A percentile compares a stretch with the other conserved stretches of the same genome.
Evolutionary conservation across 2,888 invertebrate genomes (phyloP).

Genomic region (Aphidoletes aphidimyza): DNA sequence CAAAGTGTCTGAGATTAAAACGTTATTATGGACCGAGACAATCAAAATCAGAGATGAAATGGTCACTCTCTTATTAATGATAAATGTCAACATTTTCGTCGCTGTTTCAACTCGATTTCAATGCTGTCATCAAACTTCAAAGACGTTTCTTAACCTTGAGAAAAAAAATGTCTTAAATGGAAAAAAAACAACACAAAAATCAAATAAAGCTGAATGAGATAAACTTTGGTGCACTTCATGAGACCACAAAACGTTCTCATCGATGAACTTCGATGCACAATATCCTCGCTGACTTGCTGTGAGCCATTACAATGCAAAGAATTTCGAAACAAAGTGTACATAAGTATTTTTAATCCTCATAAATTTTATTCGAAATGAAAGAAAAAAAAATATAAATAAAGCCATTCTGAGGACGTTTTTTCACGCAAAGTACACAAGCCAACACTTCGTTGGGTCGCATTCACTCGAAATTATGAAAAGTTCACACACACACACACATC

Average conservation of each 20-base stretch:
- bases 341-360: slow-evolving; percentile 52
- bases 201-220: not conserved
- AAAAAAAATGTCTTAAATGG: not conserved
- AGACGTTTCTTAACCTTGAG: not conserved
- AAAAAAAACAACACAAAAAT: too few species aligned
- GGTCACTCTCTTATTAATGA: slow-evolving; percentile 45
- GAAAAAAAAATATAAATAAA: slow-evolving; percentile 39
- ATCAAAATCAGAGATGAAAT: not conserved
- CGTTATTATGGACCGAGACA: not conserved
- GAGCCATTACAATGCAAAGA: not conserved
- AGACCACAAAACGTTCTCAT: slow-evolving; percentile 30
- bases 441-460: not conserved
- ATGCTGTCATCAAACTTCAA: not conserved
- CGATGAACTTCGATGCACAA: not conserved
- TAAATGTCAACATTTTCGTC: slow-evolving; percentile 31
- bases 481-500: not conserved
- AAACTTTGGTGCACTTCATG: not conserved
- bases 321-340: slow-evolving; percentile 19
- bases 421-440: not conserved
- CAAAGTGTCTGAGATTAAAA: slow-evolving; percentile 47
- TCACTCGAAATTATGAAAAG: slow-evolving; percentile 43
- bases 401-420: not conserved
- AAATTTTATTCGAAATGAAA: slow-evolving; percentile 42
- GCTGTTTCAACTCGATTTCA: not conserved
- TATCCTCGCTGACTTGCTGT: not conserved